These are phyloP conservation scores for Himalopsyche anomala DNA, from an alignment of 2,888 invertebrate genomes.

Conservation along the genomic window DNA sequence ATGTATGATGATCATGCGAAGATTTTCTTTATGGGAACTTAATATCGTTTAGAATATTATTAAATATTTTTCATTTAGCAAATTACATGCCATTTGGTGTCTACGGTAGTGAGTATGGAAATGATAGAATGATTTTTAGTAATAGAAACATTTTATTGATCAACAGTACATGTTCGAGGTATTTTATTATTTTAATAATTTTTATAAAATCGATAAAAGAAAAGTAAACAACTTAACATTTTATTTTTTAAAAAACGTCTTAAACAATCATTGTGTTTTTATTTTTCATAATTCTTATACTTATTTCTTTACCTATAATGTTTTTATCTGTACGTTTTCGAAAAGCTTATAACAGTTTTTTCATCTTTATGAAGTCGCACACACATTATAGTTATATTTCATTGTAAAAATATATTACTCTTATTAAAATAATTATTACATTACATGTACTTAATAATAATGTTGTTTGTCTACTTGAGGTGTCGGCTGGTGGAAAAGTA, in stretches of 20 bases:
- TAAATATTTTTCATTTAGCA: constrained; percentile 49
- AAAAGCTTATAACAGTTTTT: constrained; percentile 25
- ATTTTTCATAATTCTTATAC: constrained; percentile 28
- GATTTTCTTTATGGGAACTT: constrained; percentile 47
- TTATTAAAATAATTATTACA: constrained; percentile 40
- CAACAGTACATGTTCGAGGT: constrained; percentile 72
- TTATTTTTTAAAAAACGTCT: constrained; percentile 14
- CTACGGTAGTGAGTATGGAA: constrained; percentile 63
- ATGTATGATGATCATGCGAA: constrained; percentile 59
- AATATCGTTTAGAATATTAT: constrained; percentile 36
- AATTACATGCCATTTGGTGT: constrained; percentile 52
- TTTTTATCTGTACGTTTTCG: constrained; percentile 21
- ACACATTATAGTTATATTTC: constrained; percentile 40
- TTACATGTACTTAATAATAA: constrained; percentile 35
- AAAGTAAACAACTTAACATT: constrained; percentile 41
- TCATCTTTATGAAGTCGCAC: constrained; percentile 6
- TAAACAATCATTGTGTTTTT: constrained; percentile 1
- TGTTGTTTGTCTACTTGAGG: constrained; percentile 23
- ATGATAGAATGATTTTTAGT: constrained; percentile 71
- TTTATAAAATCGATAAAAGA: constrained; percentile 45
- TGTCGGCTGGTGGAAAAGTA: constrained; percentile 4
- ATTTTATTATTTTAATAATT: constrained; percentile 47
- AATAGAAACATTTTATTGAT: constrained; percentile 75
- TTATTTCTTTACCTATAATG: constrained; percentile 36
- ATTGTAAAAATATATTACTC: constrained; percentile 38